These are phyloP conservation scores for Rhagonycha lutea DNA, from an alignment of 2,888 invertebrate species.

Conservation along the genomic window DNA sequence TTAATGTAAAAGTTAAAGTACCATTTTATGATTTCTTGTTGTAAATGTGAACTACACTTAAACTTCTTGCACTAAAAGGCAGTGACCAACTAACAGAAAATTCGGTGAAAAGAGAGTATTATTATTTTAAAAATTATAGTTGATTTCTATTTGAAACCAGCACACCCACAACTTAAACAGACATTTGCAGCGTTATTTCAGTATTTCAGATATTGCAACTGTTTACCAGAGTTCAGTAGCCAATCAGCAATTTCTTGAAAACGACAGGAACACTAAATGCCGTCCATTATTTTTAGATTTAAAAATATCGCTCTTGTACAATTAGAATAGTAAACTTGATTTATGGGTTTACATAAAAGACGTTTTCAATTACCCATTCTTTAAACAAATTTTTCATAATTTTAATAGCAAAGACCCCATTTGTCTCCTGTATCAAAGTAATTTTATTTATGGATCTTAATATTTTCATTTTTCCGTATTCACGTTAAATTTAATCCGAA, in stretches of 20 bases:
- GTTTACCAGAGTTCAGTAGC: slow-evolving; percentile 34
- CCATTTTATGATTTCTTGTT: slow-evolving; percentile 30
- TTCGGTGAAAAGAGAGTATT: slow-evolving; percentile 25
- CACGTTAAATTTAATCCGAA: neutral
- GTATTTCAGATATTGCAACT: slow-evolving; percentile 37
- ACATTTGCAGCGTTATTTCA: slow-evolving; percentile 37
- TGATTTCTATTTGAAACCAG: slow-evolving; percentile 46
- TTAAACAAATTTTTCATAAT: neutral
- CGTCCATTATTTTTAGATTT: slow-evolving; percentile 23
- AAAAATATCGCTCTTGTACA: neutral
- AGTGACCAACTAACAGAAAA: slow-evolving; percentile 30
- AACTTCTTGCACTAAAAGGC: slow-evolving; percentile 25
- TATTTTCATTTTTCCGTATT: neutral
- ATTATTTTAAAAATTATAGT: slow-evolving; percentile 47
- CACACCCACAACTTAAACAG: slow-evolving; percentile 42
- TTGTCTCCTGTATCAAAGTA: neutral
- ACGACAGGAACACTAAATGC: slow-evolving; percentile 31
- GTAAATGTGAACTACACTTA: slow-evolving; percentile 27
- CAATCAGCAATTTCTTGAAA: slow-evolving; percentile 35
- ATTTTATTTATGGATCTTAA: neutral
- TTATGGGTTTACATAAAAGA: neutral
- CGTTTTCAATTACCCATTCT: neutral
- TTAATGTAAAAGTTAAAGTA: slow-evolving; percentile 10
- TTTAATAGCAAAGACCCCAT: neutral
- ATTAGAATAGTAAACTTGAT: neutral